Evolutionary conservation across 2,888 invertebrate genomes (phyloP).

Genomic region (Sphaerophoria taeniata): DNA sequence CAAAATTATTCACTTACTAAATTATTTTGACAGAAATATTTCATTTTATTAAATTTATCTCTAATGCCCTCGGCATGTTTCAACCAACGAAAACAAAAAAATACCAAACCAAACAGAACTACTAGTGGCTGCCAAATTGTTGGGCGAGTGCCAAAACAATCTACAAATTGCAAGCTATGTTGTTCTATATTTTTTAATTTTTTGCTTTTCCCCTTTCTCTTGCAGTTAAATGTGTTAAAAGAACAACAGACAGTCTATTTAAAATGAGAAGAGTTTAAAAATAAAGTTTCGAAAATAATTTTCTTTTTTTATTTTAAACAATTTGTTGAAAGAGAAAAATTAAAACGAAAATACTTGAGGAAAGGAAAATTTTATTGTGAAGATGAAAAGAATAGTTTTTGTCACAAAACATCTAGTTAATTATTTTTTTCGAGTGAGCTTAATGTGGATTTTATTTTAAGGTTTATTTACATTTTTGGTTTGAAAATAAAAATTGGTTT

Average conservation of each 20-base stretch:
- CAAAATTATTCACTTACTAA: slow-evolving; percentile 23
- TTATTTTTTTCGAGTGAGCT: not conserved
- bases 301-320: not conserved
- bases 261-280: slow-evolving; percentile 12
- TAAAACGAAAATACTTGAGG: not conserved
- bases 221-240: not conserved
- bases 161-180: not conserved
- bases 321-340: not conserved
- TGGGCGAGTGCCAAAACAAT: slow-evolving; percentile 19
- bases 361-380: not conserved
- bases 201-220: not conserved
- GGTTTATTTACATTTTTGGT: too few species aligned
- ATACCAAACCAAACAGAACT: not conserved
- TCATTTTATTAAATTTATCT: slow-evolving; percentile 29
- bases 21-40: slow-evolving; percentile 42
- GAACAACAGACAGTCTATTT: slow-evolving; percentile 9
- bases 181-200: not conserved
- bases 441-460: too few species aligned
- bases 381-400: not conserved
- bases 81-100: not conserved
- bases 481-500: too few species aligned
- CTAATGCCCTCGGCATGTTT: slow-evolving; percentile 45
- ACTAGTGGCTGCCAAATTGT: not conserved
- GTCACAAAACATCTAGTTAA: not conserved
- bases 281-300: slow-evolving; percentile 6